Evolutionary conservation across 2,113 vertebrate species (phyloP).

Genomic region (Megaceryle torquata): DNA sequence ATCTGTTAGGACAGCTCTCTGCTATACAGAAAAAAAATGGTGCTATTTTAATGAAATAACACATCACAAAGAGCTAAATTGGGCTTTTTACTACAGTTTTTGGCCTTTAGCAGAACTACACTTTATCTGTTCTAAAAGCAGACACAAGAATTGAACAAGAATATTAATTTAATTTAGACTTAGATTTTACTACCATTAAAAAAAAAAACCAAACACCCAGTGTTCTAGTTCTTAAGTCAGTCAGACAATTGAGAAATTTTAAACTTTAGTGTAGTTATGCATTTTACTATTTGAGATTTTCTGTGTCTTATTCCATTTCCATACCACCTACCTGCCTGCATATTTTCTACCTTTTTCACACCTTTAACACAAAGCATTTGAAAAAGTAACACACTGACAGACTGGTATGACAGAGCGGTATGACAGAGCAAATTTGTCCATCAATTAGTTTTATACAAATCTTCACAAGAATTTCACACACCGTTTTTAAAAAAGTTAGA

Average conservation of each 20-base stretch:
- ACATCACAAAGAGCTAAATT: constrained; percentile 63
- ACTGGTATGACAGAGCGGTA: constrained; percentile 8
- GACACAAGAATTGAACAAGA: constrained; percentile 50
- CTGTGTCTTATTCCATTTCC: background rate
- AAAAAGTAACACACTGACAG: constrained; percentile 35
- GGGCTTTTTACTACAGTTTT: constrained; percentile 62
- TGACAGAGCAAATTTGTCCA: constrained; percentile 3
- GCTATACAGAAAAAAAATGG: constrained; percentile 32
- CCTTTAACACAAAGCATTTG: background rate
- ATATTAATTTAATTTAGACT: constrained; percentile 35
- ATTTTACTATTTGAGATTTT: constrained; percentile 8
- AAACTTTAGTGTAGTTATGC: constrained; percentile 15
- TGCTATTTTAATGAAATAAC: constrained; percentile 65
- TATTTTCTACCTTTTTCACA: constrained; percentile 27
- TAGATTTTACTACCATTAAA: constrained; percentile 29
- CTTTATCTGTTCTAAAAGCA: constrained; percentile 61
- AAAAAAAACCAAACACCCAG: background rate
- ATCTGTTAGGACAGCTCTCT: constrained; percentile 58
- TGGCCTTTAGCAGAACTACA: background rate
- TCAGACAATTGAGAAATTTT: constrained; percentile 2
- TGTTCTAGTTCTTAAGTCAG: background rate
- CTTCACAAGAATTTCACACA: constrained; percentile 22
- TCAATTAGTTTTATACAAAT: background rate
- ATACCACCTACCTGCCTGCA: background rate
- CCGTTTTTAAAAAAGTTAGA: background rate